A percentile compares a stretch with the other conserved stretches of the same genome.
phyloP scores from a whole-genome alignment of 35 echinoderm and acorn worm genomes.

The Heliocidaris tuberculata region DNA sequence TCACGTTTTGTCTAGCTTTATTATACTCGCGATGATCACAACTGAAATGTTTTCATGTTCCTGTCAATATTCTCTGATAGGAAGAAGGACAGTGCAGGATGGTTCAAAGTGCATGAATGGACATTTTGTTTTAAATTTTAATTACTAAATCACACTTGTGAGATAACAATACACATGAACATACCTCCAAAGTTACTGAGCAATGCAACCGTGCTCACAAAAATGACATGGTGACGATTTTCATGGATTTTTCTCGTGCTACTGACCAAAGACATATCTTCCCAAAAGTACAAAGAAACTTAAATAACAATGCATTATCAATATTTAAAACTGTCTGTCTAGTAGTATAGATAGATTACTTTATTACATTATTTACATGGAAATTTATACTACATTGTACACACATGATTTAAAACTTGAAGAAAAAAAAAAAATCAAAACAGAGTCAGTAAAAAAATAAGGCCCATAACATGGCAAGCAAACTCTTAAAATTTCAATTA shows the following conservation, averaged over 20 bases:
- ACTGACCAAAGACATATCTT: neutral
- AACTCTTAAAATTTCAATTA: neutral
- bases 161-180: neutral
- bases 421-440: neutral
- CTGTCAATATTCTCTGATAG: too few relatives aligned
- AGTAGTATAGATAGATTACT: neutral
- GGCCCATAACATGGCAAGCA: neutral
- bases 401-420: neutral
- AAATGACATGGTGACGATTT: neutral
- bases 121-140: neutral
- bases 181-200: neutral
- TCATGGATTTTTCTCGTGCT: neutral
- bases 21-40: too few relatives aligned
- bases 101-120: too few relatives aligned
- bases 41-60: too few relatives aligned
- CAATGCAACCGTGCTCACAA: neutral
- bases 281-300: neutral
- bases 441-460: neutral
- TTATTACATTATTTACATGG: constrained; percentile 5
- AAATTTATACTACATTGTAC: neutral
- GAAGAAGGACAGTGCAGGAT: too few relatives aligned
- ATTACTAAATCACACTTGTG: neutral
- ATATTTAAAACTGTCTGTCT: neutral
- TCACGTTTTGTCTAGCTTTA: too few relatives aligned
- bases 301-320: neutral